Evolutionary conservation across 2,113 vertebrate species (phyloP), one percentile per base, ranked within the genome.

Genomic region (Pelecanus crispus): DNA sequence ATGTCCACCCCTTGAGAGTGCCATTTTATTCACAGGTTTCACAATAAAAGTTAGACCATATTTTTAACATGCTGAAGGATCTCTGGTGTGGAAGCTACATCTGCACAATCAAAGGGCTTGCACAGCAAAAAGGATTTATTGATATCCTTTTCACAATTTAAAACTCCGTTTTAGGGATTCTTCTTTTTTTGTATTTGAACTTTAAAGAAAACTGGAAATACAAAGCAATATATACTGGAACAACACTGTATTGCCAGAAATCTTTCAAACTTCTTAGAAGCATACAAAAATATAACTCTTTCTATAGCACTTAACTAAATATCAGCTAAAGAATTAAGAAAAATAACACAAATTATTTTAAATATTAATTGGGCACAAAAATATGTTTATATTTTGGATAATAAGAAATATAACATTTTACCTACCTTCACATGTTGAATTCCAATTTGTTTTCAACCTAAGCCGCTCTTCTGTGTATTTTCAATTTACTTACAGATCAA

Each of bases 371-470:
- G 11, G n/a, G 8, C 9, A 73, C 7, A 5, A 86, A 91, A 83
- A 55, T 28, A 26, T 18, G 8, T 47, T 9, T 56, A 4, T 36
- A 65, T 61, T 56, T 81, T 79, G 63, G 26, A 42, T 49, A 61
- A 44, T 10, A 78, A 82, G n/a, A 75, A 61, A 87, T 82, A 49
- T 7, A 65, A 74, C 10, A 40, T 70, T 92, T 83, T 36, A 97
- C 95, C n/a, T 88, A 96, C 91, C 95, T 97, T 84, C 52, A 44
- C 9, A 28, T 10, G 58, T 14, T 62, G 53, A 85, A 92, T 80
- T 90, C 66, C 49, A 77, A 8, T 85, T 79, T 75, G 19, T 18
- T 81, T 97, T 87, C 11, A 15, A 79, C 36, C 70, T 92, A 87
- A 80, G 34, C 7, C 44, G 62, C 36, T 73, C 65, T 49, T 68